These are phyloP conservation scores for Pseudomyrmex flavicornis DNA, from an alignment of 1,140 invertebrate species.

Conservation along the genomic window DNA sequence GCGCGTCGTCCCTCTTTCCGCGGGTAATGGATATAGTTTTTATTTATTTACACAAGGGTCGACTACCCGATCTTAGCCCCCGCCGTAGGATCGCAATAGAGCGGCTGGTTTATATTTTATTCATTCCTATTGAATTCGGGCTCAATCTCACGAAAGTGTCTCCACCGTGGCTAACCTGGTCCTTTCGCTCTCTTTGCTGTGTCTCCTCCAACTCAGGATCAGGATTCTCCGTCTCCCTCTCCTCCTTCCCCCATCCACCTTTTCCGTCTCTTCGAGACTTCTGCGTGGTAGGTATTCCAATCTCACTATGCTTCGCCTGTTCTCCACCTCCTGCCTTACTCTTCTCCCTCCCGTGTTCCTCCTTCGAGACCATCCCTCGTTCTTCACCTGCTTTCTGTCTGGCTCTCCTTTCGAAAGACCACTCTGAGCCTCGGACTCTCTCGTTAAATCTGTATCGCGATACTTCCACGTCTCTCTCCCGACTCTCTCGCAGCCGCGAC, in stretches of 20 bases:
- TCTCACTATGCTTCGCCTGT: slow-evolving; percentile 63
- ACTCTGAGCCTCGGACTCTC: slow-evolving; percentile 8
- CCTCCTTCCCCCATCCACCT: neutral
- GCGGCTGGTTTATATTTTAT: slow-evolving; percentile 84
- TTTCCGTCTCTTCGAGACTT: slow-evolving; percentile 55
- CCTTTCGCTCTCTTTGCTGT: slow-evolving; percentile 59
- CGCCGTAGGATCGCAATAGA: slow-evolving; percentile 64
- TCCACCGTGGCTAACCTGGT: slow-evolving; percentile 72
- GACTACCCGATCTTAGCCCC: slow-evolving; percentile 62
- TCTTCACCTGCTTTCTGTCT: slow-evolving; percentile 50
- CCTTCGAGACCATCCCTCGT: slow-evolving; percentile 53
- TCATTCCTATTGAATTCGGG: slow-evolving; percentile 85
- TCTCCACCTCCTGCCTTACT: neutral
- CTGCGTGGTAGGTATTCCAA: slow-evolving; percentile 71
- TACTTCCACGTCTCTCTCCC: slow-evolving; percentile 43
- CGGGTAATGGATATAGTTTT: slow-evolving; percentile 74
- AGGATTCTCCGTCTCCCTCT: slow-evolving; percentile 53
- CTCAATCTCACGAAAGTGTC: slow-evolving; percentile 84
- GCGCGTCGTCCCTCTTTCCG: slow-evolving; percentile 1
- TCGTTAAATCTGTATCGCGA: slow-evolving; percentile 56
- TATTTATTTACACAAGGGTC: slow-evolving; percentile 81
- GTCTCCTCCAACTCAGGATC: slow-evolving; percentile 65
- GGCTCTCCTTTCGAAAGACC: slow-evolving; percentile 64
- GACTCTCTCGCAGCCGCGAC: slow-evolving; percentile 42
- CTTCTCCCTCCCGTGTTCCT: slow-evolving; percentile 23